phyloP scores from a whole-genome alignment of 2,888 invertebrate species.

The Drosophila subquinaria region DNA sequence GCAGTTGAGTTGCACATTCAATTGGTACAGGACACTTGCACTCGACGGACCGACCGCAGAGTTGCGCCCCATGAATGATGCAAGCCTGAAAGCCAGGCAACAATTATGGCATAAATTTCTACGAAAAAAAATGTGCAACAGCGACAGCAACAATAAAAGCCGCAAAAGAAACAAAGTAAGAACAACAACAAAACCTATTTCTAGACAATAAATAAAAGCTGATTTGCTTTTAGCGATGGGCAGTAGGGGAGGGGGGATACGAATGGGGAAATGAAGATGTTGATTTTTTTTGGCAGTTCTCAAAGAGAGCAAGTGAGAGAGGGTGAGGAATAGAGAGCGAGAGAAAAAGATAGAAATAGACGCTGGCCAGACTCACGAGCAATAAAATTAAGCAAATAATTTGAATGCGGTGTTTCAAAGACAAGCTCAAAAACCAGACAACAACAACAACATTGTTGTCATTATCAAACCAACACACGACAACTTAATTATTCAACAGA shows the following conservation, averaged over 20 bases:
- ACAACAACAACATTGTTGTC: constrained; percentile 35
- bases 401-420: constrained; percentile 64
- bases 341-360: background rate
- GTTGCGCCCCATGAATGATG: constrained; percentile 27
- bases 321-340: constrained; percentile 6
- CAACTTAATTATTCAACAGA: constrained; percentile 74
- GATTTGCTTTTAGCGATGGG: constrained; percentile 58
- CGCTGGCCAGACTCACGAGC: constrained; percentile 45
- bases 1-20: constrained; percentile 17
- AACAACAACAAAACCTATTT: constrained; percentile 38
- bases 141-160: constrained; percentile 4
- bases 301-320: constrained; percentile 6
- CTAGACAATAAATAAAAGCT: constrained; percentile 70
- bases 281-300: constrained; percentile 23
- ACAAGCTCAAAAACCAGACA: constrained; percentile 34
- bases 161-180: background rate
- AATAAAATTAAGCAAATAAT: constrained; percentile 72
- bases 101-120: constrained; percentile 49
- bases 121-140: constrained; percentile 43
- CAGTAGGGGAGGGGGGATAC: background rate
- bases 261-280: constrained; percentile 7
- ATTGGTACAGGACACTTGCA: constrained; percentile 24
- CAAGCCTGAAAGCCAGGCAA: constrained; percentile 21
- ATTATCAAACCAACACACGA: constrained; percentile 65
- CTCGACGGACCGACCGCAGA: background rate